Percentiles rank a stretch among this genome's conserved stretches.
These are phyloP conservation scores for Myotis findleyi DNA, from an alignment of 2,797 vertebrate species.

Conservation along the genomic window DNA sequence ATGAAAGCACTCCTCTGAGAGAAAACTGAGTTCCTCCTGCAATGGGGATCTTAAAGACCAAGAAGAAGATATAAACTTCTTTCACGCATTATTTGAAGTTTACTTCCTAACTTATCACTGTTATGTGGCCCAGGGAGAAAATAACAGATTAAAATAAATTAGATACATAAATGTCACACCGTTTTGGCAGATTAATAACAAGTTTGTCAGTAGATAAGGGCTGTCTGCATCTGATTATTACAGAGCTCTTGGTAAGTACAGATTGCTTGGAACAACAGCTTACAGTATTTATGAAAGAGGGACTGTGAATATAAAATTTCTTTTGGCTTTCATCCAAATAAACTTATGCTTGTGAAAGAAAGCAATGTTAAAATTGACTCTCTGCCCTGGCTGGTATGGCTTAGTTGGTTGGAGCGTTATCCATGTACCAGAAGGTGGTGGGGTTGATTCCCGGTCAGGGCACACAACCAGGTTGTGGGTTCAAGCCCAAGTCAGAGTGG, in stretches of 20 bases:
- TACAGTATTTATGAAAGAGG: background rate
- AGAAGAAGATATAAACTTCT: constrained; percentile 14
- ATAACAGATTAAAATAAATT: constrained; percentile 45
- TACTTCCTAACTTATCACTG: background rate
- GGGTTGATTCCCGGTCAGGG: background rate
- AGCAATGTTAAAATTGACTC: background rate
- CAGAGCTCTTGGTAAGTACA: background rate
- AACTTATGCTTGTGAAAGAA: constrained; percentile 6
- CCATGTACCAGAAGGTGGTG: background rate
- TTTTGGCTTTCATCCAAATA: constrained; percentile 8
- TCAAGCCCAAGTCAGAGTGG: background rate
- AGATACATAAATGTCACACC: background rate
- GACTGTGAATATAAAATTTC: background rate
- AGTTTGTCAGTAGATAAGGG: background rate
- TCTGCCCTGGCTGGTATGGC: background rate
- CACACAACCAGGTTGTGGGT: background rate
- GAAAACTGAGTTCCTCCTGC: constrained; percentile 16
- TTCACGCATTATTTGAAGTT: background rate
- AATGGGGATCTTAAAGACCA: background rate
- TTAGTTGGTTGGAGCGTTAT: background rate
- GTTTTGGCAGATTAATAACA: constrained; percentile 16
- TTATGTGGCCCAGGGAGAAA: background rate
- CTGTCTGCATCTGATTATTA: background rate
- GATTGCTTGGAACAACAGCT: background rate
- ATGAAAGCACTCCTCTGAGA: background rate